phyloP scores from a whole-genome alignment of 2,888 invertebrate species.

The Eurytoma adleriae region DNA sequence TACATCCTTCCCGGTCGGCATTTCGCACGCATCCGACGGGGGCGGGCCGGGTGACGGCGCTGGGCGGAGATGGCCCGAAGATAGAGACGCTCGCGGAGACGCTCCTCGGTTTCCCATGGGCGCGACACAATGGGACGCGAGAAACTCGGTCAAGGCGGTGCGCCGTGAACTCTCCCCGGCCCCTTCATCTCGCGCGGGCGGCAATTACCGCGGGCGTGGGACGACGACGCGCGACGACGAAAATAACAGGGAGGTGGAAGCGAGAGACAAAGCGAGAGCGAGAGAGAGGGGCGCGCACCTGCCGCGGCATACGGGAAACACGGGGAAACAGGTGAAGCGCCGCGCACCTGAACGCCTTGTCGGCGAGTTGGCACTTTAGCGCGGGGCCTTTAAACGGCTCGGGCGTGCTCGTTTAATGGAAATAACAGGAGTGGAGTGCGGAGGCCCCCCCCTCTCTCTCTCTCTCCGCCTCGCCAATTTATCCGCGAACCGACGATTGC shows the following conservation, averaged over 20 bases:
- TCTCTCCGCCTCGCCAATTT: slow-evolving; percentile 16
- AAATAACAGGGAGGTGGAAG: slow-evolving; percentile 58
- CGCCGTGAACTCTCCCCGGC: not conserved
- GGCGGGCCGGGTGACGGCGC: too few species aligned
- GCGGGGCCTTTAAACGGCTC: slow-evolving; percentile 41
- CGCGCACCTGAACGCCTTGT: slow-evolving; percentile 68
- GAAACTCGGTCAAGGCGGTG: slow-evolving; percentile 50
- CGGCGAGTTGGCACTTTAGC: slow-evolving; percentile 68
- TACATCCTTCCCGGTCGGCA: too few species aligned
- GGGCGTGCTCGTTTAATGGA: slow-evolving; percentile 24
- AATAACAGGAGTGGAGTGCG: not conserved
- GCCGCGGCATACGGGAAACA: slow-evolving; percentile 73
- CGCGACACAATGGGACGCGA: too few species aligned
- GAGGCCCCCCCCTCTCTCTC: not conserved
- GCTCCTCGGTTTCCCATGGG: too few species aligned
- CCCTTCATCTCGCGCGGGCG: not conserved
- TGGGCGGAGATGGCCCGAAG: not conserved
- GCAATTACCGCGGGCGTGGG: slow-evolving; percentile 25
- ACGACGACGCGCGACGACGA: slow-evolving; percentile 49
- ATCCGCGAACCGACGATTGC: too few species aligned
- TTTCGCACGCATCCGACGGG: not conserved
- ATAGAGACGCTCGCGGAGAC: not conserved
- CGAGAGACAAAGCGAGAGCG: not conserved
- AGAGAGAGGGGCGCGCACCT: slow-evolving; percentile 64
- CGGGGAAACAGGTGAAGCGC: slow-evolving; percentile 70